Conservation (phyloP, 2,797 vertebrate species). For the Microctenopoma stevenorrisi region DNA sequence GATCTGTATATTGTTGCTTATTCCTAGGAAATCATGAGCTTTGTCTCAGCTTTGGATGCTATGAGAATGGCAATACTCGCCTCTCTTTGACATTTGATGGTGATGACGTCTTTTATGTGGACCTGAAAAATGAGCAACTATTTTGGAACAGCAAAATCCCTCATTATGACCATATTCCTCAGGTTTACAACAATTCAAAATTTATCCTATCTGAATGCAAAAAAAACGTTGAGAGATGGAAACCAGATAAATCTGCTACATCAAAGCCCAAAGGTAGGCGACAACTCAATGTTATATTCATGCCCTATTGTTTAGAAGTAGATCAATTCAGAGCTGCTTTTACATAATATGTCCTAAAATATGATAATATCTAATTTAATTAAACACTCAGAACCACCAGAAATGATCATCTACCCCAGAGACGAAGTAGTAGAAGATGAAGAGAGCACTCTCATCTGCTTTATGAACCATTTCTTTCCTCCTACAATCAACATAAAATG, state of each 20-base stretch:
- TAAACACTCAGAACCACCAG: conserved; percentile 38
- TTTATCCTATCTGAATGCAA: background rate
- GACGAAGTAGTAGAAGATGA: conserved; percentile 59
- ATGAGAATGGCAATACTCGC: conserved; percentile 15
- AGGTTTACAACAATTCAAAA: background rate
- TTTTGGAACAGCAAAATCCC: conserved; percentile 27
- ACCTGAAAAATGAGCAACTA: conserved; percentile 12
- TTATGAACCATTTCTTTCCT: conserved; percentile 76
- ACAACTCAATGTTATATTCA: background rate
- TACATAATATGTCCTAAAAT: background rate
- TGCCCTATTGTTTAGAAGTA: background rate
- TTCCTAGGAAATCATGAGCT: conserved; percentile 15
- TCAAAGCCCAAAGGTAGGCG: conserved; percentile 13
- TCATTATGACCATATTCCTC: accelerated
- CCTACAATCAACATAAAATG: conserved; percentile 71
- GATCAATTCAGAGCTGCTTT: background rate
- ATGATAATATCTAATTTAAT: background rate
- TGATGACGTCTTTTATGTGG: conserved; percentile 9
- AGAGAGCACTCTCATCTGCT: conserved; percentile 80
- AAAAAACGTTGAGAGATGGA: accelerated
- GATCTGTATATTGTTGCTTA: background rate
- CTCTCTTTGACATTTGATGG: background rate
- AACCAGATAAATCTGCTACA: background rate
- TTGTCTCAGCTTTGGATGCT: conserved; percentile 27
- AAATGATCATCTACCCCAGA: conserved; percentile 45